Evolutionary conservation across 2,888 invertebrate species (phyloP).

Genomic region (Tachystola acroxantha): DNA sequence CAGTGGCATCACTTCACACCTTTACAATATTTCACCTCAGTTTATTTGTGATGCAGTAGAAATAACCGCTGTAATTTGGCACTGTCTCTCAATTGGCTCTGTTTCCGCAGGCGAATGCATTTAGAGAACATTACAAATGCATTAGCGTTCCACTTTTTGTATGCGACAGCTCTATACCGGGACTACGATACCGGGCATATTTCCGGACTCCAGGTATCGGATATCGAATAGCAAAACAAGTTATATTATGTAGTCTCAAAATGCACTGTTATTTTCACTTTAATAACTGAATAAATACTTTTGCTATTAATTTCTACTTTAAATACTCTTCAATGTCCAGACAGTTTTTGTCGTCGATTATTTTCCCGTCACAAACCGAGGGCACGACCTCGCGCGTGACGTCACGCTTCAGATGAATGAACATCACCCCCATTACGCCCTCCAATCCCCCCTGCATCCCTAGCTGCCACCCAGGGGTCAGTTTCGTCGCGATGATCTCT

Average conservation of each 20-base stretch:
- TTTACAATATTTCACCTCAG: not conserved
- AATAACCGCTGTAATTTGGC: slow-evolving; percentile 11
- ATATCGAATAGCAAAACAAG: too few relatives aligned
- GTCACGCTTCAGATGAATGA: slow-evolving; percentile 70
- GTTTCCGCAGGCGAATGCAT: slow-evolving; percentile 24
- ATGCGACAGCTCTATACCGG: too few relatives aligned
- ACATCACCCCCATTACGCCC: slow-evolving; percentile 40
- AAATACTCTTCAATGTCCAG: too few relatives aligned
- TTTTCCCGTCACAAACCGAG: slow-evolving; percentile 42
- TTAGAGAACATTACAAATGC: slow-evolving; percentile 49
- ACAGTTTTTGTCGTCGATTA: slow-evolving; percentile 38
- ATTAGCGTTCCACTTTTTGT: slow-evolving; percentile 26
- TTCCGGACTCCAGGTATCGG: too few relatives aligned
- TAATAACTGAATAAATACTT: too few relatives aligned
- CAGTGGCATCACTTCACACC: too few relatives aligned
- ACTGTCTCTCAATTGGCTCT: slow-evolving; percentile 15
- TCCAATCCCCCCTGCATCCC: slow-evolving; percentile 18
- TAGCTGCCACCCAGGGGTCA: slow-evolving; percentile 38
- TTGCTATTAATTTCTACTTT: too few relatives aligned
- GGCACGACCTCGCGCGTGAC: slow-evolving; percentile 67
- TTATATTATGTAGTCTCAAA: too few relatives aligned
- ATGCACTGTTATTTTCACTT: too few relatives aligned
- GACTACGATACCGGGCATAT: too few relatives aligned
- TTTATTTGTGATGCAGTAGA: slow-evolving; percentile 13
- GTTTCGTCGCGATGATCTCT: slow-evolving; percentile 42